These are phyloP conservation scores for Myiozetetes cayanensis DNA, from an alignment of 2,113 vertebrate genomes.

Conservation along the genomic window DNA sequence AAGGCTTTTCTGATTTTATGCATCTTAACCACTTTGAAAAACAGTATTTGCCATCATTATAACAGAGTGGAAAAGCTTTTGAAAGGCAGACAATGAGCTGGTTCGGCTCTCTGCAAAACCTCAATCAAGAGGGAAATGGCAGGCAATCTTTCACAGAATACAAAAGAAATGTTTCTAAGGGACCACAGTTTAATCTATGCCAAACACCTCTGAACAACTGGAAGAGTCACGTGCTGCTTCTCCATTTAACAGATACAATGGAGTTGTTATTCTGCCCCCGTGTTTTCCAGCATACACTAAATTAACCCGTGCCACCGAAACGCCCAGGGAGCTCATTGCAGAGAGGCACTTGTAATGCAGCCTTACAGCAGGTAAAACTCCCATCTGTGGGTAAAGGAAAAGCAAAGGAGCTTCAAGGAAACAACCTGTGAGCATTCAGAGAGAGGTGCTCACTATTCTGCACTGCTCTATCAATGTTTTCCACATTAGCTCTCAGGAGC, in stretches of 20 bases:
- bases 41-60: conserved; percentile 43
- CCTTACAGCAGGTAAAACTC: neutral
- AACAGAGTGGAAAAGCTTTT: conserved; percentile 42
- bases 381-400: neutral
- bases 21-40: conserved; percentile 39
- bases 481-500: neutral
- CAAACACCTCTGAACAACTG: conserved; percentile 53
- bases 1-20: conserved; percentile 44
- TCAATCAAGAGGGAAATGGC: conserved; percentile 56
- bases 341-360: neutral
- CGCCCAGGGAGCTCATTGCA: neutral
- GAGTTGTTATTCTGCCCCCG: conserved; percentile 23
- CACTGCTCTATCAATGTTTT: neutral
- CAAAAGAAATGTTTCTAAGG: conserved; percentile 48
- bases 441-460: neutral
- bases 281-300: conserved; percentile 13
- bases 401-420: neutral
- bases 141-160: conserved; percentile 39
- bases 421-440: neutral
- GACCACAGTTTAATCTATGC: conserved; percentile 51
- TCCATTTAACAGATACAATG: conserved; percentile 24
- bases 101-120: conserved; percentile 3
- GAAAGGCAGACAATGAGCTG: conserved; percentile 60
- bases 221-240: conserved; percentile 20
- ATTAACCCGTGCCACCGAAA: neutral